Conservation (phyloP, 2,797 vertebrate genomes). For the Nyctalus aviator region DNA sequence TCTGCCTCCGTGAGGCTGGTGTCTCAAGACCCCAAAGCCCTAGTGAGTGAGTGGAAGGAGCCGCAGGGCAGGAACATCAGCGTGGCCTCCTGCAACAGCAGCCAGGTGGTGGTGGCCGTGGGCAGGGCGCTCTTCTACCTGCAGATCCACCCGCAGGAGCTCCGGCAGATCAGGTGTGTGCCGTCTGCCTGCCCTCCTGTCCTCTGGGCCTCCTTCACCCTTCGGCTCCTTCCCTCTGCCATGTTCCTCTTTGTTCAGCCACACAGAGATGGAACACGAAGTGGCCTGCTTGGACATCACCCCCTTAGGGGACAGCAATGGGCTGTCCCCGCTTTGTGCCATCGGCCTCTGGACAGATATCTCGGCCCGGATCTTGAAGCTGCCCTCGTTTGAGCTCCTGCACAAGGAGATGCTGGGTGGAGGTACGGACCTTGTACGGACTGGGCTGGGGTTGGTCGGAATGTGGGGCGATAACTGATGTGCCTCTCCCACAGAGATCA, state of each 20-base stretch:
- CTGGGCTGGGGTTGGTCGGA: background rate
- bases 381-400: conserved; percentile 96
- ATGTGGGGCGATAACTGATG: accelerated
- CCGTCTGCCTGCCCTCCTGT: background rate
- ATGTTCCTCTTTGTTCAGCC: conserved; percentile 86
- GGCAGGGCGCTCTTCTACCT: conserved; percentile 97
- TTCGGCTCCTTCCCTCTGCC: background rate
- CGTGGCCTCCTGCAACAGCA: conserved; percentile 97
- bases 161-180: conserved; percentile 96
- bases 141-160: conserved; percentile 96
- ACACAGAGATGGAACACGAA: conserved; percentile 98
- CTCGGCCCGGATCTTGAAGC: conserved; percentile 96
- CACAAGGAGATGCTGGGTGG: conserved; percentile 99
- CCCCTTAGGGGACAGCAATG: conserved; percentile 92
- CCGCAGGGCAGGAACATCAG: conserved; percentile 99
- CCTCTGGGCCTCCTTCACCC: no score
- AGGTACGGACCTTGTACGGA: conserved; percentile 89
- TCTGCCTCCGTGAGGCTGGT: conserved; percentile 97
- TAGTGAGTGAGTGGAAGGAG: conserved; percentile 99
- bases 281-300: conserved; percentile 99
- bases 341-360: conserved; percentile 99
- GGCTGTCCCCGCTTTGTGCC: conserved; percentile 96
- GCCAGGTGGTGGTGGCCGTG: conserved; percentile 97
- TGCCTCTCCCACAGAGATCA: conserved; percentile 92
- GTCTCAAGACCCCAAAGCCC: conserved; percentile 95